phyloP scores from a whole-genome alignment of 1,140 invertebrate species.

The Drosophila bipectinata region DNA sequence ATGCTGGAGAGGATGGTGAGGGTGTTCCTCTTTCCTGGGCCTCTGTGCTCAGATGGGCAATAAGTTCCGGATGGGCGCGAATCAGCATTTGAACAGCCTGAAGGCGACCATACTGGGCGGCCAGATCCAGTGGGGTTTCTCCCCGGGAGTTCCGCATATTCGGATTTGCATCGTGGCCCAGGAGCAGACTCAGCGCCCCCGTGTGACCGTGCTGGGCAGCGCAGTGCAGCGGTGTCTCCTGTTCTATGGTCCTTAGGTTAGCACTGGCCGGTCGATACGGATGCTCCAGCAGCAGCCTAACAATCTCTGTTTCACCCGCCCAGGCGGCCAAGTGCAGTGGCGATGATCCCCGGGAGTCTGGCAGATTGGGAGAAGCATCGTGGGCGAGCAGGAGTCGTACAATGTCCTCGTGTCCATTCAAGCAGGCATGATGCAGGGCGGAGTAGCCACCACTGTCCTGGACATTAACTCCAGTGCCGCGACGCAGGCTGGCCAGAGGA shows the following conservation, averaged over 20 bases:
- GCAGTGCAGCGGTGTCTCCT: constrained; percentile 96
- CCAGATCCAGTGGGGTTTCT: constrained; percentile 96
- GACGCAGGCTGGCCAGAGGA: constrained; percentile 94
- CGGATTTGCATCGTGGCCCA: constrained; percentile 95
- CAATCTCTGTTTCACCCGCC: constrained; percentile 94
- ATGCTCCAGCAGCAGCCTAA: constrained; percentile 90
- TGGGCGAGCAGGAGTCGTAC: constrained; percentile 93
- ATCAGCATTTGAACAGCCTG: constrained; percentile 95
- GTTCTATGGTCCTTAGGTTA: constrained; percentile 95
- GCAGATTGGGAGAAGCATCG: constrained; percentile 95
- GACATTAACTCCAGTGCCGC: constrained; percentile 95
- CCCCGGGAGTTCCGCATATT: constrained; percentile 94
- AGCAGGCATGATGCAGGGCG: constrained; percentile 95
- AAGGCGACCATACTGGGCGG: constrained; percentile 93
- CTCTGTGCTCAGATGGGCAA: constrained; percentile 88
- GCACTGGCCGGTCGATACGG: constrained; percentile 91
- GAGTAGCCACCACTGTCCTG: constrained; percentile 97
- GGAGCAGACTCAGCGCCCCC: constrained; percentile 93
- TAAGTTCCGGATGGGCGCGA: constrained; percentile 90
- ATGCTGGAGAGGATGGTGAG: constrained; percentile 68
- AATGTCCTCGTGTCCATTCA: constrained; percentile 97
- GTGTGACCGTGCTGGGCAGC: constrained; percentile 97
- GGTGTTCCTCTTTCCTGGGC: constrained; percentile 53
- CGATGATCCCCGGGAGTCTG: constrained; percentile 93
- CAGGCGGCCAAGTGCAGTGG: constrained; percentile 95